Base-by-base conservation (phyloP, 2,888 invertebrate species). In the Chrysodeixis includens region DNA sequence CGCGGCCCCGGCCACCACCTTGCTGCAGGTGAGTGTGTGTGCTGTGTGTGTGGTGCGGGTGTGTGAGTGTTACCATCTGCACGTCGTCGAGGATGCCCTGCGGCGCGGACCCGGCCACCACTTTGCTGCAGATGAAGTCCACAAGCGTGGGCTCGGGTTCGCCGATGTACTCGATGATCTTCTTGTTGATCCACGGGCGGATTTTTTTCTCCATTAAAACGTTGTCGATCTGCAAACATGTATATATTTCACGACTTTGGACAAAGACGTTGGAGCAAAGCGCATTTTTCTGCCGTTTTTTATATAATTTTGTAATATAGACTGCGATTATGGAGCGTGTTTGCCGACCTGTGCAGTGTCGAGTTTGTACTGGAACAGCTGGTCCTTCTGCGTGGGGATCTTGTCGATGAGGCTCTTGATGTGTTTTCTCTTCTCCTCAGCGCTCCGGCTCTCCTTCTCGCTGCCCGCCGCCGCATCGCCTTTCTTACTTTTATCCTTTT, bases 81-180 rank as follows among this genome's bases (percentile, higher is more conserved):
- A 99, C 99, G 96, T 99, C 99, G 91, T 99, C 98, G 65, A 99
- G 96, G 88, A 99, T 99, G 85, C 98, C 97, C 92, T 98, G 98
- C 46, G 99, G 99, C 78, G 98, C 97, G 85, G 98, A 98, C 72
- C 99, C 98, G 18, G 98, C 98, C 91, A 99, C 96, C 79, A 99
- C 98, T 96, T 99, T 99, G 86, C 99, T 98, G 95, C 99, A 99
- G 89, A 99, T 99, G 95, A 99, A 99, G 95, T 99, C 99, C n/a
- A 99, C 99, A 61, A 99, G 95, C 14, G 99, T 99, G 32, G 98
- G 98, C 92, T 99, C 99, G 18, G 99, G 99, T 94, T 99, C 99
- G 44, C 99, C 99, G 88, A 99, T 99, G 94, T 99, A 99, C 94
- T 99, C 99, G 76, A 99, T 98, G 66, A 99, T 99, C 95, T 99